Evolutionary conservation across 2,113 vertebrate genomes (phyloP).

Genomic region (Macrotus californicus): DNA sequence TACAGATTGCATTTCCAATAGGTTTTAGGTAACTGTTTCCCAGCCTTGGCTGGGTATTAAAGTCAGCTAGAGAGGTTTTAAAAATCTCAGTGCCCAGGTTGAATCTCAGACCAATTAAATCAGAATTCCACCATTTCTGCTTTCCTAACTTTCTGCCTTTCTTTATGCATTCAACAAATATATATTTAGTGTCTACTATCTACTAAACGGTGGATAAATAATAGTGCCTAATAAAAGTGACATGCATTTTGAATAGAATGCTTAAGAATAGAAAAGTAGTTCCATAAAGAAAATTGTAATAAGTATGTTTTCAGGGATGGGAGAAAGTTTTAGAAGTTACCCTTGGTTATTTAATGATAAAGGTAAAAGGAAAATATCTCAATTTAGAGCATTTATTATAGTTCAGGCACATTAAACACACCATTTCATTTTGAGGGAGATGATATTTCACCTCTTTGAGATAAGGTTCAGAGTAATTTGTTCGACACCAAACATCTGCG

Average conservation of each 20-base stretch:
- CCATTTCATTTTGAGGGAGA: neutral
- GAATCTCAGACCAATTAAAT: neutral
- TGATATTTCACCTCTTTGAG: neutral
- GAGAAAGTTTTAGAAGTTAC: neutral
- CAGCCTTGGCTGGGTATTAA: neutral
- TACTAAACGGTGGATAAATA: neutral
- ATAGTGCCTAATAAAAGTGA: neutral
- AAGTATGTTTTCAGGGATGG: neutral
- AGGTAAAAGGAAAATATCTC: neutral
- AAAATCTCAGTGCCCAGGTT: neutral
- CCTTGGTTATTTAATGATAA: neutral
- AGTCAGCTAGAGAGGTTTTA: neutral
- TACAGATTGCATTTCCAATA: neutral
- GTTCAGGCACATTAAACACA: neutral
- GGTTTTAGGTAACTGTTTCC: neutral
- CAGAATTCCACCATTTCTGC: neutral
- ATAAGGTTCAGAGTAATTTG: neutral
- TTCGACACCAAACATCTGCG: neutral
- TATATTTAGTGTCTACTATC: neutral
- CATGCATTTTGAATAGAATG: neutral
- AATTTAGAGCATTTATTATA: neutral
- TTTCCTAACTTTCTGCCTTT: neutral
- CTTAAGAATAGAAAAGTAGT: neutral
- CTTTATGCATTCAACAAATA: neutral
- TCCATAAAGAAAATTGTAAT: neutral